Evolutionary conservation across 1,140 invertebrate genomes (phyloP).

Genomic region (Xylocopa sonorina): DNA sequence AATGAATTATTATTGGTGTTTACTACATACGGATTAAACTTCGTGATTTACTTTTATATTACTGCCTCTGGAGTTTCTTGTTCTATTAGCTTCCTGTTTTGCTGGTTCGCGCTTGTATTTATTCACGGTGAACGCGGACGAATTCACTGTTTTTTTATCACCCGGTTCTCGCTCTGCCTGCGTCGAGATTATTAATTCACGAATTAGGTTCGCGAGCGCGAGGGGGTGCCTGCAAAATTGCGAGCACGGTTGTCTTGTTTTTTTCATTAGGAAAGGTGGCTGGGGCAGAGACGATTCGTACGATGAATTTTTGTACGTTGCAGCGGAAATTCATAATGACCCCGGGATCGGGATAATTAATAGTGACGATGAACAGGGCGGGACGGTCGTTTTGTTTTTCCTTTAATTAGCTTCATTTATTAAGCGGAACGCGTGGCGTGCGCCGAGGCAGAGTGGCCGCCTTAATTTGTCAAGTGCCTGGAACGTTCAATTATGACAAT

Average conservation of each 20-base stretch:
- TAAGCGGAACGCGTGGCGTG: not conserved
- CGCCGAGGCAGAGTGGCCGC: not conserved
- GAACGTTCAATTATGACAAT: constrained; percentile 29
- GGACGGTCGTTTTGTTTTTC: constrained; percentile 6
- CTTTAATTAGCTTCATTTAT: constrained; percentile 14
- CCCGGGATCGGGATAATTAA: constrained; percentile 8
- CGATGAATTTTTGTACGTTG: constrained; percentile 22
- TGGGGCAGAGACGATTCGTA: not conserved
- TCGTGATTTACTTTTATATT: too few relatives aligned
- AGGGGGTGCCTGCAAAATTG: not conserved
- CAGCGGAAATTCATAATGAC: constrained; percentile 12
- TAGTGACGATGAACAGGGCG: constrained; percentile 7
- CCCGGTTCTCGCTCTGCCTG: not conserved
- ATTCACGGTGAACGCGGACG: too few relatives aligned
- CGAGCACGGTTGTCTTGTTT: too few relatives aligned
- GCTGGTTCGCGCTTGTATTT: too few relatives aligned
- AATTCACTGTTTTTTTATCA: not conserved
- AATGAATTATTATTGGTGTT: too few relatives aligned
- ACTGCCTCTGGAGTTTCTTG: too few relatives aligned
- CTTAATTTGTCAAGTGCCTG: constrained; percentile 23
- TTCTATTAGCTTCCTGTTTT: too few relatives aligned
- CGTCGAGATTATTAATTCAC: not conserved
- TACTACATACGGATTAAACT: too few relatives aligned
- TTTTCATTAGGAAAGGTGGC: not conserved
- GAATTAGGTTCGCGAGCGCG: not conserved